Conservation (phyloP, 2,113 vertebrate species). For the Marcusenius ussheri region DNA sequence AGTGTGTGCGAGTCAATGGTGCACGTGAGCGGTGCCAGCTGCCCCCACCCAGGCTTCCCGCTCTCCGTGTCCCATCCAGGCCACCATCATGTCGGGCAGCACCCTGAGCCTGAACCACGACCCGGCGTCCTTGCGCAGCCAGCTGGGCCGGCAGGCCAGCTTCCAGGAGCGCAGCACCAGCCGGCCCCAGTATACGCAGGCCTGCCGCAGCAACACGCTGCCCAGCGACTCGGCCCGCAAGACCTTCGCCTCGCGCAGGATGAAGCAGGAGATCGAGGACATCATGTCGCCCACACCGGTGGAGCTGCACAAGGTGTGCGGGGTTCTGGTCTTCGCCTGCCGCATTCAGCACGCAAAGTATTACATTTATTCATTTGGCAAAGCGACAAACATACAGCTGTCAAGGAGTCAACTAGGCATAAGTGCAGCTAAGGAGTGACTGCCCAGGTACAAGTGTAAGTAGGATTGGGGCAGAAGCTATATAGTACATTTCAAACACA, state of each 20-base stretch:
- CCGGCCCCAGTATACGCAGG: conserved; percentile 76
- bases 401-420: neutral
- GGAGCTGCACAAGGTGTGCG: conserved; percentile 88
- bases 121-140: conserved; percentile 68
- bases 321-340: neutral
- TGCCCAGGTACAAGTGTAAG: neutral
- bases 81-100: conserved; percentile 97
- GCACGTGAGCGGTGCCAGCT: neutral
- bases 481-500: neutral
- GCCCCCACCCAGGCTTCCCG: neutral
- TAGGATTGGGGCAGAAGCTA: neutral
- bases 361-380: neutral
- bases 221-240: conserved; percentile 85
- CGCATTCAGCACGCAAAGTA: neutral
- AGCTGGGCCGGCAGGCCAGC: conserved; percentile 89
- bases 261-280: conserved; percentile 93
- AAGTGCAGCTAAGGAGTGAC: neutral
- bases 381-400: neutral
- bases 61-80: conserved; percentile 53
- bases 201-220: conserved; percentile 86
- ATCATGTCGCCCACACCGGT: conserved; percentile 93
- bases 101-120: conserved; percentile 91
- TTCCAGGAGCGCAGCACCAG: conserved; percentile 88
- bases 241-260: conserved; percentile 84
- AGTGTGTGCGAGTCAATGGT: neutral